These are phyloP conservation scores for Malachius bipustulatus DNA, from an alignment of 2,888 invertebrate genomes.

Conservation along the genomic window DNA sequence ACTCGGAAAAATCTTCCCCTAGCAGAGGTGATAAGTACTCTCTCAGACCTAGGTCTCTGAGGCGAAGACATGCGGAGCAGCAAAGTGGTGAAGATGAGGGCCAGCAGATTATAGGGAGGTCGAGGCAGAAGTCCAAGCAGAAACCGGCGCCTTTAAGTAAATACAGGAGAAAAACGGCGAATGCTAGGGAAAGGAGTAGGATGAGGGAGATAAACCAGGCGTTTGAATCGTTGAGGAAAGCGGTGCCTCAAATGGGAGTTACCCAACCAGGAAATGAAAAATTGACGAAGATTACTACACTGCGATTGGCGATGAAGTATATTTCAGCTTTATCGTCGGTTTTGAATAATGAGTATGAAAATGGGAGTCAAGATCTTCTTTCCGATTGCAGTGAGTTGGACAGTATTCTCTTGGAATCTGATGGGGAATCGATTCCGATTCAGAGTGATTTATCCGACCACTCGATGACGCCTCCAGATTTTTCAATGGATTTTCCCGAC, in stretches of 20 bases:
- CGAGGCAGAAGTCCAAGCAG: slow-evolving; percentile 27
- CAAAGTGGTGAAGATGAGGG: slow-evolving; percentile 10
- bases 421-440: slow-evolving; percentile 33
- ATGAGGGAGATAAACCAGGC: slow-evolving; percentile 60
- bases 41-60: slow-evolving; percentile 31
- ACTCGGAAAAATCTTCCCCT: slow-evolving; percentile 21
- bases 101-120: slow-evolving; percentile 11
- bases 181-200: slow-evolving; percentile 51
- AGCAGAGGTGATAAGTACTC: slow-evolving; percentile 34
- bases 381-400: slow-evolving; percentile 31
- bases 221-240: slow-evolving; percentile 48
- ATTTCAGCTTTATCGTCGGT: slow-evolving; percentile 40
- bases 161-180: slow-evolving; percentile 56
- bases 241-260: slow-evolving; percentile 40
- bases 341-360: slow-evolving; percentile 22
- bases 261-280: slow-evolving; percentile 40
- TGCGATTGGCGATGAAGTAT: slow-evolving; percentile 55
- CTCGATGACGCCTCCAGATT: slow-evolving; percentile 33
- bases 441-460: slow-evolving; percentile 34
- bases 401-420: slow-evolving; percentile 25
- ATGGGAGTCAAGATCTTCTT: slow-evolving; percentile 23
- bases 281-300: slow-evolving; percentile 55
- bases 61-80: slow-evolving; percentile 21
- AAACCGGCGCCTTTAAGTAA: slow-evolving; percentile 48
- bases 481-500: slow-evolving; percentile 32